Conservation (phyloP, 2,888 invertebrate genomes). For the Branchinecta sandiegonensis region DNA sequence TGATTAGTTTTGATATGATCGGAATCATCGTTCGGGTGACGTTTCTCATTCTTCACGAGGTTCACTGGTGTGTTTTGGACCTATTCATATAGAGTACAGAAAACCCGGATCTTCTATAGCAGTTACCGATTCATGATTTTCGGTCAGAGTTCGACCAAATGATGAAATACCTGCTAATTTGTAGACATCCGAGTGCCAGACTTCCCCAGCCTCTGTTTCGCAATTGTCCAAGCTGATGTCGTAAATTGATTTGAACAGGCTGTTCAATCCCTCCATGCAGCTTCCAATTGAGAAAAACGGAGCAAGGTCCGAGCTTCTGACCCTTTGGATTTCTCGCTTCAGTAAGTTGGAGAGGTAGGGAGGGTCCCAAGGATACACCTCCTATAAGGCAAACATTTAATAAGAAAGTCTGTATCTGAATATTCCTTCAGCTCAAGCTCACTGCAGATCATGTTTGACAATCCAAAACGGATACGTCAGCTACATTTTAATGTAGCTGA, state of each 20-base stretch:
- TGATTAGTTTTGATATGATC: too few relatives aligned
- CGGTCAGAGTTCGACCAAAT: neutral
- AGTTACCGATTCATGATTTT: too few relatives aligned
- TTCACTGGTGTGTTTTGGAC: too few relatives aligned
- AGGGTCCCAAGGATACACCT: slow-evolving; percentile 59
- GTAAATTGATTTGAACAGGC: slow-evolving; percentile 65
- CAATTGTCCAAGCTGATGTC: slow-evolving; percentile 60
- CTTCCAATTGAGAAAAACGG: slow-evolving; percentile 81
- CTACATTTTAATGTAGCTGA: too few relatives aligned
- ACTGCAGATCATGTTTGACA: too few relatives aligned
- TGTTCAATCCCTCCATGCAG: slow-evolving; percentile 93
- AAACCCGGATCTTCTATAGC: too few relatives aligned
- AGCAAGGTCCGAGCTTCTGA: slow-evolving; percentile 49
- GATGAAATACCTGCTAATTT: slow-evolving; percentile 52
- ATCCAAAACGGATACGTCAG: too few relatives aligned
- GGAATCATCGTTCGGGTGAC: too few relatives aligned
- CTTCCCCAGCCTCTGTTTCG: slow-evolving; percentile 59
- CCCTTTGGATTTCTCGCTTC: slow-evolving; percentile 46
- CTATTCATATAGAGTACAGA: too few relatives aligned
- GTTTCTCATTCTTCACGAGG: too few relatives aligned
- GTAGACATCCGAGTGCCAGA: slow-evolving; percentile 75
- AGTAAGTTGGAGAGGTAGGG: slow-evolving; percentile 65
- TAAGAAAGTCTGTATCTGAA: too few relatives aligned
- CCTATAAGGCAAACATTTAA: slow-evolving; percentile 37
- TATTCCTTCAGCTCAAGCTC: too few relatives aligned